These are phyloP conservation scores for Sesamia inferens DNA, from an alignment of 2,888 invertebrate species.

Conservation along the genomic window DNA sequence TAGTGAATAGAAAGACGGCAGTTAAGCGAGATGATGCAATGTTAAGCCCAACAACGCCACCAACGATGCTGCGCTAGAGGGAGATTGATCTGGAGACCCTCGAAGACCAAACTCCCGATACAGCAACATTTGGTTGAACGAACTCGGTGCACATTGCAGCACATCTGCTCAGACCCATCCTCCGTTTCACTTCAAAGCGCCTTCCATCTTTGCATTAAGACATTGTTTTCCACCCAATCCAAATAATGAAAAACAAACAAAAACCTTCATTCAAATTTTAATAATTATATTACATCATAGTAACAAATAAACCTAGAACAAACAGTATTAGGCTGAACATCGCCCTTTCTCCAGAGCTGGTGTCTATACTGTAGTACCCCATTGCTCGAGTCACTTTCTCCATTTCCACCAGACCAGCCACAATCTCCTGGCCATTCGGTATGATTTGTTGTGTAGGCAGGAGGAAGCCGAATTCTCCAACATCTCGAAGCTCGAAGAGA, in stretches of 20 bases:
- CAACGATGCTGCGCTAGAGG: no score
- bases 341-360: constrained; percentile 56
- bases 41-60: no score
- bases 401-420: constrained; percentile 89
- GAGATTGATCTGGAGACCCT: no score
- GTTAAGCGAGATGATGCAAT: no score
- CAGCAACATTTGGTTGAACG: no score
- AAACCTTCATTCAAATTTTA: not conserved
- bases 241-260: not conserved
- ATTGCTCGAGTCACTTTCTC: constrained; percentile 77
- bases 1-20: no score
- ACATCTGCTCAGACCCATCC: no score
- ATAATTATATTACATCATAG: constrained; percentile 53
- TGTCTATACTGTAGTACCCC: constrained; percentile 71
- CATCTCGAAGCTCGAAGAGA: constrained; percentile 91
- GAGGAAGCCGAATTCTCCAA: constrained; percentile 89
- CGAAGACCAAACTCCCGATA: no score
- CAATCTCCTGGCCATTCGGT: constrained; percentile 90
- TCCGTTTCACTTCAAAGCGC: no score
- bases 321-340: constrained; percentile 59
- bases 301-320: constrained; percentile 48
- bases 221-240: no score
- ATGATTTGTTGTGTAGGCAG: constrained; percentile 88
- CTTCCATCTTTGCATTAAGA: no score
- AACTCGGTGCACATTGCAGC: no score